Evolutionary conservation across 92 coral and sea anemone species (phyloP).

Genomic region (Epizoanthus rinbou): DNA sequence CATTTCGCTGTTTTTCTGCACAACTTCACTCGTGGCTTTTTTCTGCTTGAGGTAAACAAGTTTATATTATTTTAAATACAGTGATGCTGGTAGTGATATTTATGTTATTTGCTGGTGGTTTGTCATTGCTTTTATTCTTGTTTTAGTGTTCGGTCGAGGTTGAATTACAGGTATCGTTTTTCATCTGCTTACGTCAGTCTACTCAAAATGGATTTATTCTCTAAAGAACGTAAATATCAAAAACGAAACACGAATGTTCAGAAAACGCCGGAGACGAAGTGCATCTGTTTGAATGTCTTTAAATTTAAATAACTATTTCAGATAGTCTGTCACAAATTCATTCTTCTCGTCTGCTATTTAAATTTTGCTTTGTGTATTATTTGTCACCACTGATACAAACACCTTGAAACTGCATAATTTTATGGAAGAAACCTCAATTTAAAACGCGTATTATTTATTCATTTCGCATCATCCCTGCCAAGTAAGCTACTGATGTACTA

Average conservation of each 20-base stretch:
- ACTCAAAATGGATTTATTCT: background rate
- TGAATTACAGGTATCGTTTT: background rate
- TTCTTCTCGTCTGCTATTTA: background rate
- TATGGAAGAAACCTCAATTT: background rate
- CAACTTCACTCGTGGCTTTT: slow-evolving; percentile 64
- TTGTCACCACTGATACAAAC: background rate
- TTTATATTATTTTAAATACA: background rate
- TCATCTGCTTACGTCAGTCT: background rate
- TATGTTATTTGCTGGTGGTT: background rate
- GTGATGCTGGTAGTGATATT: background rate
- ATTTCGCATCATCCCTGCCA: background rate
- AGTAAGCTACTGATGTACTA: background rate
- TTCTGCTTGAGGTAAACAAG: slow-evolving; percentile 71
- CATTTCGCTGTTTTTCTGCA: slow-evolving; percentile 78
- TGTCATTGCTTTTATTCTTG: background rate
- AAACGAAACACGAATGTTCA: too few relatives aligned
- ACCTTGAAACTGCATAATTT: slow-evolving; percentile 2
- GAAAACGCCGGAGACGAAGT: too few relatives aligned
- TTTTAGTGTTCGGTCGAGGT: background rate
- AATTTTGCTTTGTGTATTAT: slow-evolving; percentile 21
- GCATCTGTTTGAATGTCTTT: background rate
- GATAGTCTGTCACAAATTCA: background rate
- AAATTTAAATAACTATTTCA: background rate
- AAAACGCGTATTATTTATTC: slow-evolving; percentile 23
- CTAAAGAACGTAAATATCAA: background rate